Conservation (phyloP, 92 coral and sea anemone genomes). For the Actinostola sp. region DNA sequence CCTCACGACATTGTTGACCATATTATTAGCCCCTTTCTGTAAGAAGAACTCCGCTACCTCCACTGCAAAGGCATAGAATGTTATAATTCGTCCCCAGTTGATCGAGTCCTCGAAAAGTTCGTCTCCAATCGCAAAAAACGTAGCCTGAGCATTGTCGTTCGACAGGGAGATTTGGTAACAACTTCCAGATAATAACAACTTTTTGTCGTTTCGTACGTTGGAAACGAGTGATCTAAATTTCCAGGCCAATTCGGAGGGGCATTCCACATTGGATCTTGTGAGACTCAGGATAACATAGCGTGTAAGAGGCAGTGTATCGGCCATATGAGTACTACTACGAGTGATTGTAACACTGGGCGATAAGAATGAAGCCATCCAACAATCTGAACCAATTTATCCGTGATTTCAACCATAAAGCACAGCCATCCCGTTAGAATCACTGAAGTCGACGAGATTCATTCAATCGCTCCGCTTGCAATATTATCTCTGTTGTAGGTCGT, state of each 20-base stretch:
- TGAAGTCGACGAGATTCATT: not conserved
- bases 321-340: conserved; percentile 4
- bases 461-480: not conserved
- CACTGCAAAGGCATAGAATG: conserved; percentile 58
- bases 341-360: conserved; percentile 9
- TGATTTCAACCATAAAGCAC: not conserved
- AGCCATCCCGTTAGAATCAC: not conserved
- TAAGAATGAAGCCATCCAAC: conserved; percentile 7
- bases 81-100: conserved; percentile 66
- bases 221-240: conserved; percentile 37
- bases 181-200: conserved; percentile 31
- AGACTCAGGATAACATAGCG: conserved; percentile 53
- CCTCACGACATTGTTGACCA: conserved; percentile 43
- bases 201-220: conserved; percentile 46
- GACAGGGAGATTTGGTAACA: conserved; percentile 50
- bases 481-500: not conserved
- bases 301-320: conserved; percentile 38
- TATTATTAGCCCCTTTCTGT: conserved; percentile 32
- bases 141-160: conserved; percentile 42
- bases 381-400: not conserved
- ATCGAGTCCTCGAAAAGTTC: conserved; percentile 55
- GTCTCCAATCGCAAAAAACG: conserved; percentile 50
- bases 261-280: conserved; percentile 36
- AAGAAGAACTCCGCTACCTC: conserved; percentile 58
- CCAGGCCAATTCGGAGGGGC: conserved; percentile 41